A percentile compares a stretch with the other conserved stretches of the same genome.
Conservation (phyloP, 1,140 invertebrate genomes). For the Brachionus calyciflorus region DNA sequence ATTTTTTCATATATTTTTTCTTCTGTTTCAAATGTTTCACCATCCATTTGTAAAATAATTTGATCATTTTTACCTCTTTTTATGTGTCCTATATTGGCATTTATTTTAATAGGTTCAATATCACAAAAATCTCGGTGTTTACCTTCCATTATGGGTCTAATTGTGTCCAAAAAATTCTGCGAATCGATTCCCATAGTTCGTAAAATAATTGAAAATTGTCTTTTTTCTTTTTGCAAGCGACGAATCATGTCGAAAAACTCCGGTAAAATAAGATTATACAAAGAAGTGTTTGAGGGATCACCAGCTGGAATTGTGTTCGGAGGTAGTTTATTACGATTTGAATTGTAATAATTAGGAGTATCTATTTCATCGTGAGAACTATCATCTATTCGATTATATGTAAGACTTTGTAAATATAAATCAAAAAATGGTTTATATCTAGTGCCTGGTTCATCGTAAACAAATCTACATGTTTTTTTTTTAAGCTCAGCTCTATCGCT, state of each 20-base stretch:
- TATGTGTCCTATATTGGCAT: neutral
- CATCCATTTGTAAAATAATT: conserved; percentile 14
- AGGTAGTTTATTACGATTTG: neutral
- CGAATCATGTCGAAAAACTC: conserved; percentile 45
- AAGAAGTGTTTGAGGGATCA: neutral
- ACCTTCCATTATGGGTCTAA: conserved; percentile 6
- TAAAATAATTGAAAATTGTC: conserved; percentile 8
- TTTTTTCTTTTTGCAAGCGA: neutral
- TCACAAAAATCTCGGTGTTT: conserved; percentile 23
- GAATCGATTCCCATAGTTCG: conserved; percentile 44
- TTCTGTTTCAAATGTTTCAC: conserved; percentile 2
- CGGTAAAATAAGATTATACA: conserved; percentile 40
- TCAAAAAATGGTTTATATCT: conserved; percentile 2
- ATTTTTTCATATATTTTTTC: conserved; percentile 38
- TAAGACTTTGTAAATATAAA: conserved; percentile 23
- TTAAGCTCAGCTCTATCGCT: conserved; percentile 36
- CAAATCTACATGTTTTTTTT: conserved; percentile 39
- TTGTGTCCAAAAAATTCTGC: conserved; percentile 20
- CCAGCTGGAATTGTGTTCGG: conserved; percentile 35
- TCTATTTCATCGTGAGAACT: neutral
- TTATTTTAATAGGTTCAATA: conserved; percentile 28
- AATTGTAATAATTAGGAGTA: neutral
- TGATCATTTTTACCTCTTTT: conserved; percentile 11
- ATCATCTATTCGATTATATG: neutral
- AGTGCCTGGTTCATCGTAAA: conserved; percentile 13